Evolutionary conservation across 2,797 vertebrate species (phyloP).

Genomic region (Epinephelus malabaricus): DNA sequence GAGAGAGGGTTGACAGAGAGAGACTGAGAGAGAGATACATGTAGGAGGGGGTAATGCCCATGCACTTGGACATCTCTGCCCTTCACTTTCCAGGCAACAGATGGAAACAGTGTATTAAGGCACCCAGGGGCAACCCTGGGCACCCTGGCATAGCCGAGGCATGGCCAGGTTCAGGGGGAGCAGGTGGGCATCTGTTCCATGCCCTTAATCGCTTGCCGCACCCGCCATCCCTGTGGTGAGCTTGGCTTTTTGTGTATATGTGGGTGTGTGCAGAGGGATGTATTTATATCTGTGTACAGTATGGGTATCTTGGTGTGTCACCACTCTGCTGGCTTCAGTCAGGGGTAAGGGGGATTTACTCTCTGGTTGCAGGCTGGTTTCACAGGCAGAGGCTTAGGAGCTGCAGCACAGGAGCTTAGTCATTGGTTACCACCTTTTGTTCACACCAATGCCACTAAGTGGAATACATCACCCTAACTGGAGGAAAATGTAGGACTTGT

Average conservation of each 20-base stretch:
- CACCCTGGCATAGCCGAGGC: slow-evolving; percentile 81
- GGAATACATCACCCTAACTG: slow-evolving; percentile 13
- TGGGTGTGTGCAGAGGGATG: slow-evolving; percentile 51
- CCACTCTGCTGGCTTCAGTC: slow-evolving; percentile 58
- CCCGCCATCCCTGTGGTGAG: slow-evolving; percentile 81
- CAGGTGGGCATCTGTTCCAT: slow-evolving; percentile 89
- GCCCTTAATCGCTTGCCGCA: slow-evolving; percentile 85
- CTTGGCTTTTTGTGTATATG: slow-evolving; percentile 72
- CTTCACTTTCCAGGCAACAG: slow-evolving; percentile 88
- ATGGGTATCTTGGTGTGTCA: slow-evolving; percentile 56
- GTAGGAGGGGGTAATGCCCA: slow-evolving; percentile 49
- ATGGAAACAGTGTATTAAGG: slow-evolving; percentile 88
- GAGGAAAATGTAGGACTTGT: slow-evolving; percentile 1
- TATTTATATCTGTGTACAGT: slow-evolving; percentile 71
- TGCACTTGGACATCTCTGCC: slow-evolving; percentile 83
- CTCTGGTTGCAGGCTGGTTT: slow-evolving; percentile 46
- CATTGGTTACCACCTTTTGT: slow-evolving; percentile 50
- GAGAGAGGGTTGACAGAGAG: slow-evolving; percentile 43
- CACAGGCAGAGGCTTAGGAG: slow-evolving; percentile 31
- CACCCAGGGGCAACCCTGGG: slow-evolving; percentile 85
- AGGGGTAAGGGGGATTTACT: slow-evolving; percentile 60
- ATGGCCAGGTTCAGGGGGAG: slow-evolving; percentile 84
- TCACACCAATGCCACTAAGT: slow-evolving; percentile 27
- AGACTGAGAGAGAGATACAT: slow-evolving; percentile 16
- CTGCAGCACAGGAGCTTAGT: slow-evolving; percentile 30